phyloP scores from a whole-genome alignment of 2,888 invertebrate species.

The Crepidodera aurea region DNA sequence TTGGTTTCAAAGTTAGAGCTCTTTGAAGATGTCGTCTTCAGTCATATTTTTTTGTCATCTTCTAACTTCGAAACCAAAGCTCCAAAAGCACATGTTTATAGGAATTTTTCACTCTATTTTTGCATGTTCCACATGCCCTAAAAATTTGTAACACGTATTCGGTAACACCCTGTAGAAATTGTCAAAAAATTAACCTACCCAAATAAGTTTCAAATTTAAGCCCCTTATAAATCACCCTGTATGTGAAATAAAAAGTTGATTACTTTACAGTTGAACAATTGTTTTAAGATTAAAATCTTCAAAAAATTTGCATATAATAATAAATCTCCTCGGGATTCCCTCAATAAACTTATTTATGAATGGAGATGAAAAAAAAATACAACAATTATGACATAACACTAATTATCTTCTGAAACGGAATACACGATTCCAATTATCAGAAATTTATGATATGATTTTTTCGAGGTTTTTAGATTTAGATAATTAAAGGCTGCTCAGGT shows the following conservation, averaged over 20 bases:
- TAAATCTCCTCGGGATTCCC: conserved; percentile 7
- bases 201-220: too few species aligned
- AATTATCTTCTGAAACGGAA: conserved; percentile 19
- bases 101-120: too few species aligned
- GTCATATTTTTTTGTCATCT: too few species aligned
- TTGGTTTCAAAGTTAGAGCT: too few species aligned
- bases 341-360: conserved; percentile 19
- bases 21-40: too few species aligned
- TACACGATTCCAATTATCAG: conserved; percentile 17
- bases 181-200: too few species aligned
- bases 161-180: too few species aligned
- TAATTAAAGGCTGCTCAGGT: conserved; percentile 33
- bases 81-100: too few species aligned
- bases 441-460: conserved; percentile 28
- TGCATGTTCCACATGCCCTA: too few species aligned
- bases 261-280: conserved; percentile 5
- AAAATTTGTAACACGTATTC: too few species aligned
- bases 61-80: too few species aligned
- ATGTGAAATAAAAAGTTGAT: background rate
- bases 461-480: conserved; percentile 33
- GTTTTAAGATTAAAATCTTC: background rate
- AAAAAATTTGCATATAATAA: conserved; percentile 21
- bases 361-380: conserved; percentile 19
- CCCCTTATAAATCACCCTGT: background rate
- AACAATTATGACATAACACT: conserved; percentile 22